Conservation (phyloP, 37 sponge, comb jelly and placozoan species). For the Diacarnus erythraeanus region DNA sequence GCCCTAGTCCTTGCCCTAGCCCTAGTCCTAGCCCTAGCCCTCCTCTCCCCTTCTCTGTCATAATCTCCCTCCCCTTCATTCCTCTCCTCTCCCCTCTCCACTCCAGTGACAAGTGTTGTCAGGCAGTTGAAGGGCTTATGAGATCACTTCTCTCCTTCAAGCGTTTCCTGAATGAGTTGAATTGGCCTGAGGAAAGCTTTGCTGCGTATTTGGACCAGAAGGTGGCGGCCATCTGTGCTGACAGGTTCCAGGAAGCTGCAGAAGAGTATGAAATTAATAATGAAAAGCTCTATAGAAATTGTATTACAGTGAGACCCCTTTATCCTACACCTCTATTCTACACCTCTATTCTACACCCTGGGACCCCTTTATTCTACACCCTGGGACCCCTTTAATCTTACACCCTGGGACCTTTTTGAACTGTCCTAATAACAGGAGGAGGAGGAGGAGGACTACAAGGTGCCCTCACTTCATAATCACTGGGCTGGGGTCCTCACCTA, state of each 20-base stretch:
- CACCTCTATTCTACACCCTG: no score
- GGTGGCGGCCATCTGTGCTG: slow-evolving; percentile 17
- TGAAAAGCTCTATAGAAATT: no score
- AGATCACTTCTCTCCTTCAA: slow-evolving; percentile 42
- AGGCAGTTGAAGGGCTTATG: slow-evolving; percentile 30
- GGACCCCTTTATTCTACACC: no score
- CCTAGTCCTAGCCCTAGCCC: not conserved
- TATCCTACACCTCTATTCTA: no score
- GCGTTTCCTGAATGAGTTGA: slow-evolving; percentile 36
- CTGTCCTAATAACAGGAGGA: no score
- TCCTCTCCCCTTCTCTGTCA: not conserved
- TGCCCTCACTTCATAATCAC: no score
- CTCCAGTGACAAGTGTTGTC: slow-evolving; percentile 4
- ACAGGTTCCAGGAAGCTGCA: slow-evolving; percentile 15
- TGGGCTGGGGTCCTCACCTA: no score
- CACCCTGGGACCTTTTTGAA: no score
- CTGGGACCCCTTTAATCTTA: no score
- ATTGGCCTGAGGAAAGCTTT: slow-evolving; percentile 52
- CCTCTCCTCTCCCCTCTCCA: not conserved
- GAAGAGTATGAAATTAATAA: slow-evolving; percentile 34
- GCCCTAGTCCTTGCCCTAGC: not conserved
- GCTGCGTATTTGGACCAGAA: slow-evolving; percentile 9
- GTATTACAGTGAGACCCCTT: no score
- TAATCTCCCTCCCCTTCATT: not conserved
- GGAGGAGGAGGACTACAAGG: no score